Evolutionary conservation across 2,888 invertebrate genomes (phyloP).

Genomic region (Brachyopa scutellaris): DNA sequence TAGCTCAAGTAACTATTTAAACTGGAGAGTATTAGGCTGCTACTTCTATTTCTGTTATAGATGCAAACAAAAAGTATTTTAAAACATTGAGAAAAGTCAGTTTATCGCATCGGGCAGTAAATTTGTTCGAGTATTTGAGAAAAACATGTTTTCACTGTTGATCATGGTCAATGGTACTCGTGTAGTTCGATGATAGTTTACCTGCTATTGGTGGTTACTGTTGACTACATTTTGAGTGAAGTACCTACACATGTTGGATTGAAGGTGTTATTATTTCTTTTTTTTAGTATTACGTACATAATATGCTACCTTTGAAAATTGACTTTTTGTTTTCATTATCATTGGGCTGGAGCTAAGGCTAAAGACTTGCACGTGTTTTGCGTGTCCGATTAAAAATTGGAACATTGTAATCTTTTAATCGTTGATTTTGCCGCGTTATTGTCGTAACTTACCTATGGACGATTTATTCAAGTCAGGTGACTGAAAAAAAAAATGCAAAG

Average conservation of each 20-base stretch:
- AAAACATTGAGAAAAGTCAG: not conserved
- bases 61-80: not conserved
- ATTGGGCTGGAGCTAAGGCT: too few species aligned
- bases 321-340: too few species aligned
- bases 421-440: too few species aligned
- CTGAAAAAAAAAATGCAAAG: too few species aligned
- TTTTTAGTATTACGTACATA: too few species aligned
- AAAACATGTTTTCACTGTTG: conserved; percentile 26
- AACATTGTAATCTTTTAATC: too few species aligned
- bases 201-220: not conserved
- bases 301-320: too few species aligned
- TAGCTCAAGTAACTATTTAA: not conserved
- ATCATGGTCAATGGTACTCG: conserved; percentile 50
- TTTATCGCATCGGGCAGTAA: not conserved
- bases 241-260: conserved; percentile 6
- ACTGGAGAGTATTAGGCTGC: conserved; percentile 1
- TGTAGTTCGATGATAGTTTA: conserved; percentile 6
- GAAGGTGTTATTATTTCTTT: not conserved
- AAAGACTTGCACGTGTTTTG: too few species aligned
- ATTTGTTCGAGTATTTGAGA: not conserved
- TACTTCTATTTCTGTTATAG: not conserved
- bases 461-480: too few species aligned
- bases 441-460: too few species aligned
- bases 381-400: too few species aligned
- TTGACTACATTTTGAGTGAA: conserved; percentile 19